Base-by-base conservation (phyloP, 2,113 vertebrate species). In the Labeo catla region DNA sequence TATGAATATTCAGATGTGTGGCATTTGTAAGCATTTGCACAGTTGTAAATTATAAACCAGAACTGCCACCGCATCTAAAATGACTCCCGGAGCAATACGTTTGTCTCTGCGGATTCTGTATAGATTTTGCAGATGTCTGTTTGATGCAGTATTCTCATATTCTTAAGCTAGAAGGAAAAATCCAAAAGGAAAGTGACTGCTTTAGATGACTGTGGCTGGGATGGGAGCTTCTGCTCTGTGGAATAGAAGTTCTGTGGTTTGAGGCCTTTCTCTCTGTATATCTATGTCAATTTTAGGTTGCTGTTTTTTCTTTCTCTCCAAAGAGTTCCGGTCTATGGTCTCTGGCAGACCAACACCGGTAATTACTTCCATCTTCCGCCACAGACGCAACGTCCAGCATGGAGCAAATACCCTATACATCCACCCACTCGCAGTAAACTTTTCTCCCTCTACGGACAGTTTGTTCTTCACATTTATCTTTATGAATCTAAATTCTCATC, bases 321-420 rank as follows among this genome's bases (percentile, higher is more conserved):
- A 65, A 84, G 77, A 52, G 21, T 23, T 66, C 36, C 47, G 15
- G 47, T 39, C 49, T 52, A 65, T 81, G 72, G 84, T 65, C 28
- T 54, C 47, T 82, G 81, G 52, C 43, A 73, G 70, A 76, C 82
- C 87, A 45, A 83, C 77, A 72, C 36, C 49, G 54, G 21, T 90
- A 90, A 88, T 88, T 65, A 54, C 76, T 88, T 88, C 89, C 85
- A 88, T 88, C 68, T 73, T 59, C 80, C 13, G 50, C 43, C 13
- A 66, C 52, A 88, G 78, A 88, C 66, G 81, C 63, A 63, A 57
- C 85, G 73, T 84, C 76, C 77, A 78, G 76, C 21, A 36, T 10
- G 23, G 74, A 45, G 59, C 77, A 86, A 47, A 78, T 86, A 86
- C 66, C 52, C 50, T 78, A 76, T 39, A 54, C 45, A 72, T 83